phyloP scores from a whole-genome alignment of 2,797 vertebrate species.

The Ammospiza maritima region DNA sequence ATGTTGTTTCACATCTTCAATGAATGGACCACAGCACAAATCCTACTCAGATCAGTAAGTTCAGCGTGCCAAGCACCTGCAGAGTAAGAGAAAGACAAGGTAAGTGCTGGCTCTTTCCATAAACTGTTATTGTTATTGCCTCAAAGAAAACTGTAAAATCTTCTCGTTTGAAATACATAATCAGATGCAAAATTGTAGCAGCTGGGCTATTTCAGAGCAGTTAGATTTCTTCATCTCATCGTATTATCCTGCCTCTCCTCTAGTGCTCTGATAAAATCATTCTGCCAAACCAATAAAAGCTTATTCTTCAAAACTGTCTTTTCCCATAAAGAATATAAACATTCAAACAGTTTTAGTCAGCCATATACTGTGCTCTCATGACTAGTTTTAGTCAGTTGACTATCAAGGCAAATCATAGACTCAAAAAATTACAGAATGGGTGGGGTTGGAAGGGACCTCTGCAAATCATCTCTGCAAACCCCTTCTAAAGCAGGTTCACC shows the following conservation, averaged over 20 bases:
- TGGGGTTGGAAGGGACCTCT: neutral
- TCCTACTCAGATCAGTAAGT: slow-evolving; percentile 29
- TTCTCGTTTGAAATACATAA: neutral
- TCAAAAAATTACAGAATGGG: neutral
- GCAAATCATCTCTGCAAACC: neutral
- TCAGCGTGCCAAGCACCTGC: slow-evolving; percentile 64
- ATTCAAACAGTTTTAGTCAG: neutral
- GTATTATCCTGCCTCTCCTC: slow-evolving; percentile 3
- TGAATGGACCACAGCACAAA: slow-evolving; percentile 24
- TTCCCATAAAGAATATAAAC: neutral
- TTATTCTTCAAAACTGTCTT: neutral
- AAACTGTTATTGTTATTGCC: neutral
- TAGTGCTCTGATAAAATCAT: neutral
- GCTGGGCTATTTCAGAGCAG: slow-evolving; percentile 17
- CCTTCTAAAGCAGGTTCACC: neutral
- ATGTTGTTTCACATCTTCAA: slow-evolving; percentile 70
- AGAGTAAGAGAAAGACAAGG: slow-evolving; percentile 42
- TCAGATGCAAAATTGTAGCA: slow-evolving; percentile 28
- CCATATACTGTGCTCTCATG: neutral
- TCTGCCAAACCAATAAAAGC: slow-evolving; percentile 1
- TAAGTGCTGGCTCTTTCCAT: neutral
- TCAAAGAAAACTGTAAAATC: slow-evolving; percentile 11
- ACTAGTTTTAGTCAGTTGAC: neutral
- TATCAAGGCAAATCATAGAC: neutral
- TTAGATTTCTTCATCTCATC: slow-evolving; percentile 21